A percentile compares a stretch with the other conserved stretches of the same genome.
phyloP scores from a whole-genome alignment of 2,113 vertebrate species.

The Podarcis cretensis region DNA sequence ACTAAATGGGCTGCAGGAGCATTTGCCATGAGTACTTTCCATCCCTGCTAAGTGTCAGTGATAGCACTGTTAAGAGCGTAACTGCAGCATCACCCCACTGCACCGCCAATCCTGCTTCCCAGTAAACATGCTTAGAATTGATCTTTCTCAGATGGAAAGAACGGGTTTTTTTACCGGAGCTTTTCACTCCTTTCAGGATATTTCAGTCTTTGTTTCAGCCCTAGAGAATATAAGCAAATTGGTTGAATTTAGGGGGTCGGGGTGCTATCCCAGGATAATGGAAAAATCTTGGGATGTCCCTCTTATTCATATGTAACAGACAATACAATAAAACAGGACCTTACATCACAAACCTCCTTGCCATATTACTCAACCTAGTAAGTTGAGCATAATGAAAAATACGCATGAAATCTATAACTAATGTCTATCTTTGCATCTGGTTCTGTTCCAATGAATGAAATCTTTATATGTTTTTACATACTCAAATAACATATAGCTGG shows the following conservation, averaged over 20 bases:
- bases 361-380: background rate
- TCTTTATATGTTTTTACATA: constrained; percentile 57
- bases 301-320: background rate
- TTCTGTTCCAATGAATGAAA: constrained; percentile 30
- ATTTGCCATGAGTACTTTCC: too few species aligned
- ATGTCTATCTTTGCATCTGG: constrained; percentile 24
- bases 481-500: constrained; percentile 38
- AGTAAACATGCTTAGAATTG: background rate
- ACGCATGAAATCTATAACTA: background rate
- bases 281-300: background rate
- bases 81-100: too few species aligned
- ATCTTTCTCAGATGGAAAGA: background rate
- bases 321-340: background rate
- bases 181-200: background rate
- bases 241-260: too few species aligned
- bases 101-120: background rate
- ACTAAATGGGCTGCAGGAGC: too few species aligned
- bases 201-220: background rate
- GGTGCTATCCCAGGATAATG: background rate
- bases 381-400: background rate
- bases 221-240: background rate
- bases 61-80: too few species aligned
- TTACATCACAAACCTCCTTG: background rate
- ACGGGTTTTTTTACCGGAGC: background rate
- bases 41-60: too few species aligned